Percentiles rank a stretch among this genome's conserved stretches.
phyloP scores from a whole-genome alignment of 2,888 invertebrate genomes.

The Frankliniella intonsa region DNA sequence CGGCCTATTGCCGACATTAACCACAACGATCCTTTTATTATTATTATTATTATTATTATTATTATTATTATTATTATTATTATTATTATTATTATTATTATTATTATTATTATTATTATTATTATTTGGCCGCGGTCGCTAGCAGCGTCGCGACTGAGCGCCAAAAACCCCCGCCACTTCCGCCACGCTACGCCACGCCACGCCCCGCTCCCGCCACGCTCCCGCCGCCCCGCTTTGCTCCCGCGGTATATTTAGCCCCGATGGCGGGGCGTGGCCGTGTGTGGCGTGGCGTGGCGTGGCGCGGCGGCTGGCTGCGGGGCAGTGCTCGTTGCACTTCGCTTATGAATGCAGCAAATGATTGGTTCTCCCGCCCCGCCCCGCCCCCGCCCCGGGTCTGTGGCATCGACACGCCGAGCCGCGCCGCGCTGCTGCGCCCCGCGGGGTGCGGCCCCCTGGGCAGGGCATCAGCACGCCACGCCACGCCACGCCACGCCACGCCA shows the following conservation, averaged over 20 bases:
- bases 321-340: conserved; percentile 10
- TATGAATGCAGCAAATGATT: conserved; percentile 23
- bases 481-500: no score
- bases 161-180: no score
- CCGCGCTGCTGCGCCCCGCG: conserved; percentile 15
- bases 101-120: no score
- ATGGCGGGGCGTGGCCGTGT: conserved; percentile 37
- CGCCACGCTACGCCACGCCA: background rate
- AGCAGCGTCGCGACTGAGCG: no score
- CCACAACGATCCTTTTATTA: no score
- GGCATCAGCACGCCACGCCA: no score
- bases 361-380: background rate
- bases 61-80: no score
- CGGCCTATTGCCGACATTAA: no score
- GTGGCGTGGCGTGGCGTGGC: conserved; percentile 32
- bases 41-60: no score
- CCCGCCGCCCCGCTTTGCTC: background rate
- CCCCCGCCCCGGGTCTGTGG: conserved; percentile 33
- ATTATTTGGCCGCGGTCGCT: no score
- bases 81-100: no score
- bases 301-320: conserved; percentile 27
- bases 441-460: no score
- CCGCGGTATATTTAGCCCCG: conserved; percentile 29
- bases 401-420: conserved; percentile 28
- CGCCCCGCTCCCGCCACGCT: background rate